Conservation (phyloP, 2,113 vertebrate genomes). For the Colaptes auratus region DNA sequence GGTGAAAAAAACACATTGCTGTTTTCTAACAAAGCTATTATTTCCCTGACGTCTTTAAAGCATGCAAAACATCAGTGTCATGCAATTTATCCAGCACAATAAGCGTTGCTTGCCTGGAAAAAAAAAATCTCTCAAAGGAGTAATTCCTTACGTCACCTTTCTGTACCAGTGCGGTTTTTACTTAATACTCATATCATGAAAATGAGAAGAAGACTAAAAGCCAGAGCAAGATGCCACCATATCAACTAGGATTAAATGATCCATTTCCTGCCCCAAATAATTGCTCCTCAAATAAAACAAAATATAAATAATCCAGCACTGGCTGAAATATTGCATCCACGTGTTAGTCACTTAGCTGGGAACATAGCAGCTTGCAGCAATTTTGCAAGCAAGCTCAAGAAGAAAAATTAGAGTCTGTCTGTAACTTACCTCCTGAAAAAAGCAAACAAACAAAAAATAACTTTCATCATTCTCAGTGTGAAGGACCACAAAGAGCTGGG, state of each 20-base stretch:
- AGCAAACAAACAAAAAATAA: not conserved
- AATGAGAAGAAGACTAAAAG: not conserved
- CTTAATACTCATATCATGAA: not conserved
- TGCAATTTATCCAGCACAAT: constrained; percentile 43
- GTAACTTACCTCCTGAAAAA: not conserved
- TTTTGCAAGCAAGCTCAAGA: not conserved
- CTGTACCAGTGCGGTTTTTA: not conserved
- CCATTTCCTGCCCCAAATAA: not conserved
- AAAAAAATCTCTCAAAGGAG: not conserved
- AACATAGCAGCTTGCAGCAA: constrained; percentile 11
- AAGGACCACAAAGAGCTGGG: not conserved
- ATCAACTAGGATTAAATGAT: not conserved
- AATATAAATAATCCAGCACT: not conserved
- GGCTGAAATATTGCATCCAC: constrained; percentile 3
- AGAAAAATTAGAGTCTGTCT: not conserved
- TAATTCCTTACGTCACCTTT: constrained; percentile 13
- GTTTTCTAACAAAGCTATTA: constrained; percentile 40
- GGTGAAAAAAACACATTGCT: not conserved
- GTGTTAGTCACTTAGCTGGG: not conserved
- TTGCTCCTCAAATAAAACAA: not conserved
- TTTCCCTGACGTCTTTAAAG: constrained; percentile 30
- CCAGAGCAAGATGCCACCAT: not conserved
- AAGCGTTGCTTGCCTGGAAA: not conserved
- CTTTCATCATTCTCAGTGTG: not conserved
- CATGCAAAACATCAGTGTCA: constrained; percentile 45